phyloP scores from a whole-genome alignment of 35 echinoderm and acorn worm species.

The Heliocidaris erythrogramma region DNA sequence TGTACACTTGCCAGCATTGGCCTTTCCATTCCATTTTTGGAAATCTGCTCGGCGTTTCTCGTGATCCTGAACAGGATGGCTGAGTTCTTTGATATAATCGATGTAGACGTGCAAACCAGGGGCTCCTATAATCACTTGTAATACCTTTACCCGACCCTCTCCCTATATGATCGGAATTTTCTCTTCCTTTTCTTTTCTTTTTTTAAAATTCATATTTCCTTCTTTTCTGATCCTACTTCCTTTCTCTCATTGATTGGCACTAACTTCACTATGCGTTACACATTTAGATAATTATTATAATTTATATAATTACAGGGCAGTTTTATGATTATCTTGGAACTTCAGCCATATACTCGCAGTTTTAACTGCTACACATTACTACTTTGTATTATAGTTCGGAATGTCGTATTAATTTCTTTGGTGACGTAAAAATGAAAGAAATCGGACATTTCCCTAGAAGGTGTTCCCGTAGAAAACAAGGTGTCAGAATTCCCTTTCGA shows the following conservation, averaged over 20 bases:
- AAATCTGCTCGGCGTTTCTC: background rate
- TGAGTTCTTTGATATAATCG: background rate
- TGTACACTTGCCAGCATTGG: conserved; percentile 7
- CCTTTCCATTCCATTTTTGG: conserved; percentile 8
- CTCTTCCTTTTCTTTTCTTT: background rate
- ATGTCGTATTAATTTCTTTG: background rate
- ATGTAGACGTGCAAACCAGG: background rate
- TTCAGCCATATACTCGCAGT: too few relatives aligned
- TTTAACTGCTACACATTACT: too few relatives aligned
- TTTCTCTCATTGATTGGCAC: background rate
- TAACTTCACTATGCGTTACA: background rate
- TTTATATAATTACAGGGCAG: background rate
- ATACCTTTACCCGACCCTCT: conserved; percentile 8
- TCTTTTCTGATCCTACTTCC: background rate
- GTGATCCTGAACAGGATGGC: background rate
- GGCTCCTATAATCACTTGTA: background rate
- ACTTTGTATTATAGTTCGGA: too few relatives aligned
- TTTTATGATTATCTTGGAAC: background rate
- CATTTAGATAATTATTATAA: background rate
- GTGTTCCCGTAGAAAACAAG: background rate
- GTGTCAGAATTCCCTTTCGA: background rate
- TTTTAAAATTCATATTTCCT: background rate
- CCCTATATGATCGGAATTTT: background rate
- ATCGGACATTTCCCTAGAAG: background rate
- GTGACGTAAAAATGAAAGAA: background rate